These are phyloP conservation scores for Agrochola lychnidis DNA, from an alignment of 2,888 invertebrate species.

Conservation along the genomic window DNA sequence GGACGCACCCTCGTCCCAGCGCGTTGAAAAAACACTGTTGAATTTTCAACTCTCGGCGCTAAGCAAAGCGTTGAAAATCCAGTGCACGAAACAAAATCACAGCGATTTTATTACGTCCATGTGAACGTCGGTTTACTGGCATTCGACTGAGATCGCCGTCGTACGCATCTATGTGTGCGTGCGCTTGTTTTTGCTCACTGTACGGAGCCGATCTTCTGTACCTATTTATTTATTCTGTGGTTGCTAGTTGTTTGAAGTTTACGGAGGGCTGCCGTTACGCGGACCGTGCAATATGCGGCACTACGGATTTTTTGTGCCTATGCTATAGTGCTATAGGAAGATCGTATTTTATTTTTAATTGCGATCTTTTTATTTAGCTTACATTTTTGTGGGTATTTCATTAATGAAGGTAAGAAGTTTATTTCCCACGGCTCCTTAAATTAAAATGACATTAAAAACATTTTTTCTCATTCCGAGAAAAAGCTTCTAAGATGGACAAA, in stretches of 20 bases:
- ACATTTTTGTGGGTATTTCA: background rate
- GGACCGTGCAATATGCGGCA: constrained; percentile 39
- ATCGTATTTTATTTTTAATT: background rate
- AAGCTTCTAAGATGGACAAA: too few relatives aligned
- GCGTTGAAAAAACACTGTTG: too few relatives aligned
- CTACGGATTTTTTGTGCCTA: constrained; percentile 31
- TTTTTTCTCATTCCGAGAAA: background rate
- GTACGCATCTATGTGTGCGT: background rate
- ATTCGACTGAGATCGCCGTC: background rate
- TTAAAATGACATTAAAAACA: background rate
- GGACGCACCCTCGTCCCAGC: too few relatives aligned
- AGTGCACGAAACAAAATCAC: too few relatives aligned
- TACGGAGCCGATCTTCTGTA: background rate
- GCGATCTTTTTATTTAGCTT: background rate
- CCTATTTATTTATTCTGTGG: background rate
- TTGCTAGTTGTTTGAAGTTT: constrained; percentile 50
- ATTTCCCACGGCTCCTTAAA: background rate
- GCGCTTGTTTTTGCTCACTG: background rate
- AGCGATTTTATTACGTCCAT: too few relatives aligned
- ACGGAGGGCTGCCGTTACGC: constrained; percentile 15
- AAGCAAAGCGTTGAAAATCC: too few relatives aligned
- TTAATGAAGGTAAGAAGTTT: background rate
- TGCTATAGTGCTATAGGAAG: background rate
- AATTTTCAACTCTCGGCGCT: too few relatives aligned
- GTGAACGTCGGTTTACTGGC: too few relatives aligned